Conservation (phyloP, 2,113 vertebrate species). For the Chaenogobius annularis region DNA sequence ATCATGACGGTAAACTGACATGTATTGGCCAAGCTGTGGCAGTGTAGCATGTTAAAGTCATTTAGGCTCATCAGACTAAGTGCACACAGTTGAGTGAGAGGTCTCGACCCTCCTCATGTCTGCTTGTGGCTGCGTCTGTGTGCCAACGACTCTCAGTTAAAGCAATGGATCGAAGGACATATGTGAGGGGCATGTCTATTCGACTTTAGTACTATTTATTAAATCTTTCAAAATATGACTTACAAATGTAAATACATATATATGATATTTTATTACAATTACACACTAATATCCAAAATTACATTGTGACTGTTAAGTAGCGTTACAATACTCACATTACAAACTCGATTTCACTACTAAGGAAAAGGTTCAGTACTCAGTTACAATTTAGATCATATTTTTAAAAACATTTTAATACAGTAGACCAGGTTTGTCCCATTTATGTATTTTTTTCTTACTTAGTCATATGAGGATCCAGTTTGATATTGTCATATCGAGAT, state of each 20-base stretch:
- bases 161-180: conserved; percentile 57
- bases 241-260: conserved; percentile 16
- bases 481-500: too few species aligned
- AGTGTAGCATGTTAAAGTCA: conserved; percentile 70
- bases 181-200: conserved; percentile 37
- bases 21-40: conserved; percentile 64
- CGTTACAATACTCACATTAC: too few species aligned
- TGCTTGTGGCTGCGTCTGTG: conserved; percentile 58
- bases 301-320: too few species aligned
- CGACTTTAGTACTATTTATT: conserved; percentile 40
- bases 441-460: too few species aligned
- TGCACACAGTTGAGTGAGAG: conserved; percentile 73
- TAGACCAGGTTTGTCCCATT: too few species aligned
- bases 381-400: background rate
- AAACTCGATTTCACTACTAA: too few species aligned
- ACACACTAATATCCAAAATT: background rate
- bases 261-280: conserved; percentile 10
- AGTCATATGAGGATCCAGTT: too few species aligned
- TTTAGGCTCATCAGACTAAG: conserved; percentile 75
- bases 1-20: conserved; percentile 66
- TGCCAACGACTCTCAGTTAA: conserved; percentile 64
- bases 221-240: conserved; percentile 31
- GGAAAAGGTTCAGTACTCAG: too few species aligned
- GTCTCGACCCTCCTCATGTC: conserved; percentile 66
- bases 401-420: too few species aligned